Percentiles rank a stretch among this genome's conserved stretches.
Evolutionary conservation across 2,888 invertebrate genomes (phyloP).

Genomic region (Saturnia japonica): DNA sequence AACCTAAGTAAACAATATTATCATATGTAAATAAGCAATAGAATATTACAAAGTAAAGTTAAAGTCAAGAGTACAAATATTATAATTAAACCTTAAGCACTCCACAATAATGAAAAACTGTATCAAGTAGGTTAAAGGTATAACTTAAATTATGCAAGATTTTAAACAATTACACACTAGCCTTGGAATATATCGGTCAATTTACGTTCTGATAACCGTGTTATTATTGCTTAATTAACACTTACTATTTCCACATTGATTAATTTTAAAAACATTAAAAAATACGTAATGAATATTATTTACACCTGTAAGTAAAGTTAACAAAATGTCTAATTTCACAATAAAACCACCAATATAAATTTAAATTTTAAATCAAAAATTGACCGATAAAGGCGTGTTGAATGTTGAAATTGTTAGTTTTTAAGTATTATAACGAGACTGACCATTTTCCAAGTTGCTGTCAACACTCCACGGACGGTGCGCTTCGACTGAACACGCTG

Average conservation of each 20-base stretch:
- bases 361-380: conserved; percentile 17
- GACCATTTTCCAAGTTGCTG: conserved; percentile 63
- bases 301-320: background rate
- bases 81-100: background rate
- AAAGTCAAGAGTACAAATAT: background rate
- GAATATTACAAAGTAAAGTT: background rate
- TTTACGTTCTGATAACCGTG: conserved; percentile 52
- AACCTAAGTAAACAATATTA: background rate
- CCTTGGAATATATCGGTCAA: conserved; percentile 46
- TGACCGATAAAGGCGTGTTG: conserved; percentile 21
- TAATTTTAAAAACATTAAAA: background rate
- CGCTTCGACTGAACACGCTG: conserved; percentile 66
- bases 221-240: conserved; percentile 27
- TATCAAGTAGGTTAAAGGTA: background rate
- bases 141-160: conserved; percentile 30
- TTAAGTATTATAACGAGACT: conserved; percentile 47
- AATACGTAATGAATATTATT: background rate
- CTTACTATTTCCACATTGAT: conserved; percentile 12
- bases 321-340: background rate
- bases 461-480: conserved; percentile 53
- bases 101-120: background rate
- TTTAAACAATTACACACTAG: conserved; percentile 34
- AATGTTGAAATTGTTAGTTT: background rate
- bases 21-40: background rate
- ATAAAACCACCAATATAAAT: conserved; percentile 1